Evolutionary conservation across 2,888 invertebrate genomes (phyloP).

Genomic region (Cordylochernes scorpioides): DNA sequence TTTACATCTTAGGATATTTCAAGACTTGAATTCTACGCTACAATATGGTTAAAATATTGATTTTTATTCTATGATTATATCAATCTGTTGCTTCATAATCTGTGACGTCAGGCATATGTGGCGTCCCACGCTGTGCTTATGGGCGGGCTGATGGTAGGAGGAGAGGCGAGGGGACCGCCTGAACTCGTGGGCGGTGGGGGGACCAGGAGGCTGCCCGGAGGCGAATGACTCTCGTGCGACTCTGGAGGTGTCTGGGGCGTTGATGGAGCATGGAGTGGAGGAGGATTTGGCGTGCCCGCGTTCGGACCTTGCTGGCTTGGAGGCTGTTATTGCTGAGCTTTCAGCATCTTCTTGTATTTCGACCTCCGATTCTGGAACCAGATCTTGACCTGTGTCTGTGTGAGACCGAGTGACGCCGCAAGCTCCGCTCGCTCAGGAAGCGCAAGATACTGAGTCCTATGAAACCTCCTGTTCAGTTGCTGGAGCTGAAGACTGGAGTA

Average conservation of each 20-base stretch:
- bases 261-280: constrained; percentile 10
- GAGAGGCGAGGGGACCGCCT: constrained; percentile 10
- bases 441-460: constrained; percentile 92
- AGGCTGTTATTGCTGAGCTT: constrained; percentile 32
- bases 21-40: no score
- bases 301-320: constrained; percentile 4
- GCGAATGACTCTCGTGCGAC: constrained; percentile 14
- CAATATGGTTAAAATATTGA: no score
- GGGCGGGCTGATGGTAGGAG: constrained; percentile 14
- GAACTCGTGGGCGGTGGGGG: constrained; percentile 6
- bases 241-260: constrained; percentile 15
- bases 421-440: constrained; percentile 92
- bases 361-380: constrained; percentile 96
- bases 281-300: constrained; percentile 5
- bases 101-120: no score
- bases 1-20: no score
- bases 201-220: constrained; percentile 9
- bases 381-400: constrained; percentile 99
- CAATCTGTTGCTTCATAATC: no score
- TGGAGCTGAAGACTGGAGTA: constrained; percentile 95
- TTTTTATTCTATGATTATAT: no score
- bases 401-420: constrained; percentile 89
- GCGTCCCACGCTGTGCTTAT: constrained; percentile 21
- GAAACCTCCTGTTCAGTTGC: constrained; percentile 90
- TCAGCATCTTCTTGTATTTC: constrained; percentile 98